phyloP scores from a whole-genome alignment of 1,140 invertebrate species.

The Harpegnathos saltator region DNA sequence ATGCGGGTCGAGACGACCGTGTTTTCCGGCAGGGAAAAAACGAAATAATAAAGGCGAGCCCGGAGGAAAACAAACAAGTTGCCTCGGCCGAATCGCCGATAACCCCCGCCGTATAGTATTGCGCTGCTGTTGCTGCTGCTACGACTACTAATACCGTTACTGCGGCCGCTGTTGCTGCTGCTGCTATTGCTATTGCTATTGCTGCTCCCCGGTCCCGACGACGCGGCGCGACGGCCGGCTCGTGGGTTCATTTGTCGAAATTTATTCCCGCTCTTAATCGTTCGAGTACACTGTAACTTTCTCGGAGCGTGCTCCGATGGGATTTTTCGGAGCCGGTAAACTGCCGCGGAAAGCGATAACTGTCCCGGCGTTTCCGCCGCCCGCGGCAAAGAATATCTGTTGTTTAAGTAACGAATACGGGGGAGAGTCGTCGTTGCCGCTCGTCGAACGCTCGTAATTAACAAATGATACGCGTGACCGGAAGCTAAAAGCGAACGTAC shows the following conservation, averaged over 20 bases:
- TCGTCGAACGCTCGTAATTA: neutral
- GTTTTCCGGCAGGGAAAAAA: conserved; percentile 17
- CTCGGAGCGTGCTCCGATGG: neutral
- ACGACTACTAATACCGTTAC: too few species aligned
- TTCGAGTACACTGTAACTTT: conserved; percentile 2
- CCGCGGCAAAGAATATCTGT: neutral
- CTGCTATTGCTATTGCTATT: too few species aligned
- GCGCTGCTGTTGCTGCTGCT: too few species aligned
- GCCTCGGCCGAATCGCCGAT: conserved; percentile 36
- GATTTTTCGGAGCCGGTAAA: neutral
- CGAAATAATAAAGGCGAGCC: conserved; percentile 29
- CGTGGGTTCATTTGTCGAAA: conserved; percentile 43
- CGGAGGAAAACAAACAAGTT: conserved; percentile 4
- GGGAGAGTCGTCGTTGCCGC: neutral
- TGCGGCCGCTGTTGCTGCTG: too few species aligned
- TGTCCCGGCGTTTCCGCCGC: neutral
- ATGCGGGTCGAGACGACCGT: conserved; percentile 23
- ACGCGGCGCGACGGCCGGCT: neutral
- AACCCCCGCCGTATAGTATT: neutral
- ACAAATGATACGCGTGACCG: neutral
- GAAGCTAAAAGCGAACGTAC: neutral
- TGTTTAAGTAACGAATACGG: neutral
- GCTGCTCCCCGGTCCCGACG: too few species aligned
- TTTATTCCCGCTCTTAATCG: conserved; percentile 38
- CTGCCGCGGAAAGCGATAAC: neutral